These are phyloP conservation scores for Morbakka virulenta DNA, from an alignment of 30 jellyfish, hydroid and myxozoan species.

Conservation along the genomic window DNA sequence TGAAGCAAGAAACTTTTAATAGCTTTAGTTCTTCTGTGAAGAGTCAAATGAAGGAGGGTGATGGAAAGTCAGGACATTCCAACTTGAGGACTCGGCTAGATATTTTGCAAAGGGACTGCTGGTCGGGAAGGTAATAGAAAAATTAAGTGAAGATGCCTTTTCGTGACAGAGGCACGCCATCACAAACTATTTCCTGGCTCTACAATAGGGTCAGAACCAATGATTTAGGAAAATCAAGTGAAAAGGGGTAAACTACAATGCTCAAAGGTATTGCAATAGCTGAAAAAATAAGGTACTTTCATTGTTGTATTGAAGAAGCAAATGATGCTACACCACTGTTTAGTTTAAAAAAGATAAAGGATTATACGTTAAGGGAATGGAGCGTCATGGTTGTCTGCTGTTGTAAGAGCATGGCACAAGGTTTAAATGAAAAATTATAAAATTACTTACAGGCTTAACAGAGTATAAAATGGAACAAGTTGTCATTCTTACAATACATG, in stretches of 20 bases:
- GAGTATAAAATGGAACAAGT: not conserved
- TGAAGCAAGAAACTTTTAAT: not conserved
- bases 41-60: not conserved
- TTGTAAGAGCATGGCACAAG: not conserved
- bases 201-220: not conserved
- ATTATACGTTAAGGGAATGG: not conserved
- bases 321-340: not conserved
- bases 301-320: not conserved
- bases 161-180: not conserved
- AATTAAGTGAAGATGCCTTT: not conserved
- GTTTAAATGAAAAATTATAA: no score
- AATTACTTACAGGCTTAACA: not conserved
- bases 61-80: not conserved
- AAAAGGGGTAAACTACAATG: not conserved
- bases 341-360: not conserved
- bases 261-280: not conserved
- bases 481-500: not conserved
- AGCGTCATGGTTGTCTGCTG: not conserved
- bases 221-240: not conserved
- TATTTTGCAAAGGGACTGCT: not conserved
- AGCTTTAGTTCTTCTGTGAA: not conserved
- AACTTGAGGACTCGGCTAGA: not conserved
- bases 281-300: not conserved
- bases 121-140: not conserved
- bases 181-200: not conserved